phyloP scores from a whole-genome alignment of 2,797 vertebrate species.

The Rallus crepitans region DNA sequence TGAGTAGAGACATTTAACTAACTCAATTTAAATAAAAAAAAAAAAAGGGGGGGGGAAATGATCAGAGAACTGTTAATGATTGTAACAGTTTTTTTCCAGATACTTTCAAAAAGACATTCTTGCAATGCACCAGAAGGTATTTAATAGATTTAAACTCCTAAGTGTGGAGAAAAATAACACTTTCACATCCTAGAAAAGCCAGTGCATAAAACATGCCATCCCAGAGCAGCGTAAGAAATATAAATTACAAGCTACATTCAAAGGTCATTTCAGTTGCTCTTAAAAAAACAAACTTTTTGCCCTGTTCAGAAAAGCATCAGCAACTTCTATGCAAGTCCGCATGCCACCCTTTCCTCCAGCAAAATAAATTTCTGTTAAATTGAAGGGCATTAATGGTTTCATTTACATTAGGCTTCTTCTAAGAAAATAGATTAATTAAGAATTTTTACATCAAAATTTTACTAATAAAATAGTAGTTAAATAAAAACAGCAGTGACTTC shows the following conservation, averaged over 20 bases:
- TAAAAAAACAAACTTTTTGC: background rate
- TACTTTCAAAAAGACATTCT: background rate
- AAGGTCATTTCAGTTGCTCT: background rate
- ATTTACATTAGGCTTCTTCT: too few species aligned
- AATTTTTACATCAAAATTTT: background rate
- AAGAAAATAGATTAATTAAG: too few species aligned
- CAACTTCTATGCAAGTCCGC: constrained; percentile 20
- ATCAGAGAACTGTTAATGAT: background rate
- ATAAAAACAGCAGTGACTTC: background rate
- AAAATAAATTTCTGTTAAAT: constrained; percentile 10
- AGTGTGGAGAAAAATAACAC: background rate
- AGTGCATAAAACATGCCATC: constrained; percentile 58
- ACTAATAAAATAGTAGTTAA: background rate
- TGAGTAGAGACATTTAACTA: background rate
- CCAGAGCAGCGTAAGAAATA: constrained; percentile 23
- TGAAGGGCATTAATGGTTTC: background rate
- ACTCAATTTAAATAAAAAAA: background rate
- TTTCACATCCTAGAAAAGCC: background rate
- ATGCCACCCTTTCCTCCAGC: constrained; percentile 26
- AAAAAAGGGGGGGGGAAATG: fast-evolving
- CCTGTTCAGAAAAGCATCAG: constrained; percentile 17
- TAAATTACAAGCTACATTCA: constrained; percentile 28
- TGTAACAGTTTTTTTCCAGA: background rate
- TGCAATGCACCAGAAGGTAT: background rate
- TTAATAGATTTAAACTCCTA: background rate